These are phyloP conservation scores for Pterocles burchelli DNA, from an alignment of 2,113 vertebrate species.

Conservation along the genomic window DNA sequence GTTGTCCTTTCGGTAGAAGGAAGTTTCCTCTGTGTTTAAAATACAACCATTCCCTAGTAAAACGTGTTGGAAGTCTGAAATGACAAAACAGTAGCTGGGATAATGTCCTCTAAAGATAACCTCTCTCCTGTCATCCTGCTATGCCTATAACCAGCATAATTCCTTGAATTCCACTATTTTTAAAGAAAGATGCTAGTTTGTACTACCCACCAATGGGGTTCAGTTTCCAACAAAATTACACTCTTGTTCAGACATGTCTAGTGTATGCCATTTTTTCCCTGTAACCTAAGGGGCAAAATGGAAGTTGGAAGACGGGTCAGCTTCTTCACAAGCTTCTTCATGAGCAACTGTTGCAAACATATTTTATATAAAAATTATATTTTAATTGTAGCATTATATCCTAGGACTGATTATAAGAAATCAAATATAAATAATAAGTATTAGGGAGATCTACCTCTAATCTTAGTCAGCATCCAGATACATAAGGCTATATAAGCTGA, in stretches of 20 bases:
- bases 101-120: neutral
- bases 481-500: neutral
- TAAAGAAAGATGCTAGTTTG: neutral
- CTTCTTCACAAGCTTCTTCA: neutral
- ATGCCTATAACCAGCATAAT: neutral
- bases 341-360: neutral
- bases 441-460: neutral
- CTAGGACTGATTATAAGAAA: neutral
- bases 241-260: neutral
- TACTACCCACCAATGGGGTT: neutral
- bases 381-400: neutral
- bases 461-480: neutral
- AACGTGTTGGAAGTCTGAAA: neutral
- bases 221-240: neutral
- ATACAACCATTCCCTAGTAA: neutral
- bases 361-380: neutral
- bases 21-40: conserved; percentile 24
- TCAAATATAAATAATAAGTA: neutral
- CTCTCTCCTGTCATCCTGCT: neutral
- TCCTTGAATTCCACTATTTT: neutral
- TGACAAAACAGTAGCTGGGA: neutral
- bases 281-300: neutral
- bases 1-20: neutral
- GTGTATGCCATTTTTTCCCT: neutral
- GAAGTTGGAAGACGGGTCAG: neutral